Conservation (phyloP, 2,113 vertebrate species). For the Glaucidium brasilianum region DNA sequence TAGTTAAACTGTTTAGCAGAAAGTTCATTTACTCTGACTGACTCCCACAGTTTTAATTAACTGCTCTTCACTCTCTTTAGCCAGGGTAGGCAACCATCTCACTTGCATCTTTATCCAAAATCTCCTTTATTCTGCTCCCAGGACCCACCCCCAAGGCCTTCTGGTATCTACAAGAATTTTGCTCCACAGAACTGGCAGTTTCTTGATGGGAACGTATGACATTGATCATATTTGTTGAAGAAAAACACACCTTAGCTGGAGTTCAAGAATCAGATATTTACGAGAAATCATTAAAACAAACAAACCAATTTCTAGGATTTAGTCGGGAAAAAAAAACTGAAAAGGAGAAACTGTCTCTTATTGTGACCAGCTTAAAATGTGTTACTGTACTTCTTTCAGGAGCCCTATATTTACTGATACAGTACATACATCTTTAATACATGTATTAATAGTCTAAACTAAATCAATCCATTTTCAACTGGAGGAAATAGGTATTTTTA, state of each 20-base stretch:
- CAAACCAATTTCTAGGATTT: neutral
- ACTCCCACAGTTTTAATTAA: neutral
- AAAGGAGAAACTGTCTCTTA: neutral
- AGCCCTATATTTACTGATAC: neutral
- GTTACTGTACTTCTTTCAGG: neutral
- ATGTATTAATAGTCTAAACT: neutral
- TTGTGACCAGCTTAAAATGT: neutral
- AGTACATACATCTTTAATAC: neutral
- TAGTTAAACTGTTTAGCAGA: neutral
- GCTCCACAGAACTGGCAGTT: neutral
- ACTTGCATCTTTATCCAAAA: neutral
- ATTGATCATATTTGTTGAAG: neutral
- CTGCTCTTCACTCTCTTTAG: neutral
- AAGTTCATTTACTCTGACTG: neutral
- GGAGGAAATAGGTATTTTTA: neutral
- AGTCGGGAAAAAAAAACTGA: neutral
- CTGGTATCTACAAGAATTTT: neutral
- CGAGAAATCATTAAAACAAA: neutral
- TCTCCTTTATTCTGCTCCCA: neutral
- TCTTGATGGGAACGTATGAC: neutral
- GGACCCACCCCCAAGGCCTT: neutral
- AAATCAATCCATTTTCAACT: neutral
- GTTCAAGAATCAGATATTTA: neutral
- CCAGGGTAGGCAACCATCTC: neutral
- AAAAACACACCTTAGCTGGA: neutral